Evolutionary conservation across 53 echinoderm and acorn worm species (phyloP), one percentile per base, ranked within the genome.

Genomic region (Stichopus horrens): DNA sequence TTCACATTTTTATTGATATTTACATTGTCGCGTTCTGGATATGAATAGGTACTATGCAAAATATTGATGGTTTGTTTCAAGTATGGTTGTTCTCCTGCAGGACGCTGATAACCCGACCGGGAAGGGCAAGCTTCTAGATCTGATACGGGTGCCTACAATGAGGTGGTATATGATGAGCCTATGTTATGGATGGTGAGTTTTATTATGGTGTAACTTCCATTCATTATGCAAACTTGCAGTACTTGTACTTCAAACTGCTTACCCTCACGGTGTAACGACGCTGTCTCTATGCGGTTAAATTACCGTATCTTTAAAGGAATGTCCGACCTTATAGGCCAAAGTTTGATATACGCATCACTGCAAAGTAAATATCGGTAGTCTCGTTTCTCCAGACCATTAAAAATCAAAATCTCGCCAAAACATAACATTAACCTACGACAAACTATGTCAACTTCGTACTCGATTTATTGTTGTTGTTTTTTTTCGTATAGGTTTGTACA

Each of bases 161-260:
- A 52, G 80, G 21, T 80, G 22, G 20, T 80, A 80, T 21, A 54
- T 80, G 80, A 11, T 80, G 5, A 80, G 57, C 18, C 54, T 80
- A 56, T 14, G 55, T 18, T 80, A 80, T 56, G 16, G 57, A 16
- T 80, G 80, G 80, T 80, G 16, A 53, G 80, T 80, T 6, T n/a
- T 16, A 37, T 37, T 37, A 37, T 18, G 75, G 7, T n/a, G 6
- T 7, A n/a, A 73, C 6, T 6, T 73, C 13, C 13, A 73, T 20
- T 67, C 68, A 67, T 14, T 13, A 67, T 13, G 68, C 13, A 67
- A 67, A 67, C n/a, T 67, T n/a, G n/a, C 1, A n/a, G 68, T 67
- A 14, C 37, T 37, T 37, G 68, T 67, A 14, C 37, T 37, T 37
- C 37, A 37, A 37, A 37, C 37, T 37, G 37, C 37, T 37, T 37